Conservation (phyloP, 2,797 vertebrate species). For the Cheirogaleus major region DNA sequence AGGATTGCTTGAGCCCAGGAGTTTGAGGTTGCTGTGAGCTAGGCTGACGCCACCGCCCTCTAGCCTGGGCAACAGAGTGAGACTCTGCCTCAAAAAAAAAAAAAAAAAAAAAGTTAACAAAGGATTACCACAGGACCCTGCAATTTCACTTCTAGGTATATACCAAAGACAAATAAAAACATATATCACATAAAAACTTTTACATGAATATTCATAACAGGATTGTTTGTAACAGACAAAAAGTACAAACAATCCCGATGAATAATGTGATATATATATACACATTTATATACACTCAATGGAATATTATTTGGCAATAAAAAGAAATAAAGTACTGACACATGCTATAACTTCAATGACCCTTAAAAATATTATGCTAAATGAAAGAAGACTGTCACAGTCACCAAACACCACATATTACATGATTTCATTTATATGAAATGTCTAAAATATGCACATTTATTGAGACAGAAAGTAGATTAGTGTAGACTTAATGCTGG, state of each 20-base stretch:
- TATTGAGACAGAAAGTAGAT: background rate
- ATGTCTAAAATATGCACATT: background rate
- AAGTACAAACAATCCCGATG: background rate
- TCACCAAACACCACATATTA: background rate
- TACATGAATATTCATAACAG: background rate
- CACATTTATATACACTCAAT: background rate
- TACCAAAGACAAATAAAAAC: background rate
- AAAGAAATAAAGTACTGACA: background rate
- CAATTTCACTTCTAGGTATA: background rate
- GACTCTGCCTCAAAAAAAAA: too few relatives aligned
- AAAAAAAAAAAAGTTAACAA: background rate
- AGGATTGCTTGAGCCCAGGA: too few relatives aligned
- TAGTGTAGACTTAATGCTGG: background rate
- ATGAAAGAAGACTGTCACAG: background rate
- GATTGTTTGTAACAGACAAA: background rate
- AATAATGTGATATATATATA: background rate
- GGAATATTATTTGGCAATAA: background rate
- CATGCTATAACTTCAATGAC: background rate
- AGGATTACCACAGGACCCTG: background rate
- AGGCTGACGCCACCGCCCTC: too few relatives aligned
- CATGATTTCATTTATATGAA: background rate
- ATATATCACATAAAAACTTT: background rate
- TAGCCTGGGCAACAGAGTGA: too few relatives aligned
- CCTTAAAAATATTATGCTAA: background rate
- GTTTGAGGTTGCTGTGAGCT: too few relatives aligned